These are phyloP conservation scores for Chaetodon trifasciatus DNA, from an alignment of 2,797 vertebrate genomes.

Conservation along the genomic window DNA sequence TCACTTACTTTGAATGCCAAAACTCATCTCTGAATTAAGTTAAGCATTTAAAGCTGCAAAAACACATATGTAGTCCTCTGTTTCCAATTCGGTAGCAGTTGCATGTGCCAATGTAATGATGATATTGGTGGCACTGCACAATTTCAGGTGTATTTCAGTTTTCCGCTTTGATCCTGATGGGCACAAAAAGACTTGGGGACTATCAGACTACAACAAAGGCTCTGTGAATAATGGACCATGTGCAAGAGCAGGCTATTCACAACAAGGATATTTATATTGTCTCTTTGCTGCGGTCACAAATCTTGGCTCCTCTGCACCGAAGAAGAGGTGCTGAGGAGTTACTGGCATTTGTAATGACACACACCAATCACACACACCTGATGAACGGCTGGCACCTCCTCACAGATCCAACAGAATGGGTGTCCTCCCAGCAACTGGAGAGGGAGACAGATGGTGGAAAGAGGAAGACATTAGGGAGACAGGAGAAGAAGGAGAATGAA, in stretches of 20 bases:
- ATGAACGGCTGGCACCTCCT: slow-evolving; percentile 47
- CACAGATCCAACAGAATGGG: slow-evolving; percentile 46
- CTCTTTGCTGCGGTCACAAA: slow-evolving; percentile 50
- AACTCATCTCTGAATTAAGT: slow-evolving; percentile 48
- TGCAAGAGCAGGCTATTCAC: slow-evolving; percentile 27
- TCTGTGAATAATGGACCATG: slow-evolving; percentile 33
- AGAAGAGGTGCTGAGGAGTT: slow-evolving; percentile 29
- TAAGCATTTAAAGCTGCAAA: slow-evolving; percentile 36
- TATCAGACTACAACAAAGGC: slow-evolving; percentile 1
- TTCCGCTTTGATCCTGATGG: background rate
- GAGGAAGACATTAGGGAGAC: slow-evolving; percentile 52
- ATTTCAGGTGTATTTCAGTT: slow-evolving; percentile 5
- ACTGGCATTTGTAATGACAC: slow-evolving; percentile 46
- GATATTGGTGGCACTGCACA: background rate
- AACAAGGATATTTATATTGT: slow-evolving; percentile 37
- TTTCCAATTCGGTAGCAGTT: slow-evolving; percentile 10
- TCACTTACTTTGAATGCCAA: slow-evolving; percentile 46
- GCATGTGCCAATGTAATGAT: background rate
- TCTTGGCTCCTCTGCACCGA: slow-evolving; percentile 18
- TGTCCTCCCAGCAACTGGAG: slow-evolving; percentile 54
- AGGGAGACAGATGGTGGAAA: slow-evolving; percentile 53
- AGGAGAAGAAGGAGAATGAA: slow-evolving; percentile 43
- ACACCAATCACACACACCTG: slow-evolving; percentile 48
- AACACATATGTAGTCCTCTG: slow-evolving; percentile 24
- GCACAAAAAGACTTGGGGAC: background rate